Evolutionary conservation across 2,888 invertebrate species (phyloP).

Genomic region (Hemithea aestivaria): DNA sequence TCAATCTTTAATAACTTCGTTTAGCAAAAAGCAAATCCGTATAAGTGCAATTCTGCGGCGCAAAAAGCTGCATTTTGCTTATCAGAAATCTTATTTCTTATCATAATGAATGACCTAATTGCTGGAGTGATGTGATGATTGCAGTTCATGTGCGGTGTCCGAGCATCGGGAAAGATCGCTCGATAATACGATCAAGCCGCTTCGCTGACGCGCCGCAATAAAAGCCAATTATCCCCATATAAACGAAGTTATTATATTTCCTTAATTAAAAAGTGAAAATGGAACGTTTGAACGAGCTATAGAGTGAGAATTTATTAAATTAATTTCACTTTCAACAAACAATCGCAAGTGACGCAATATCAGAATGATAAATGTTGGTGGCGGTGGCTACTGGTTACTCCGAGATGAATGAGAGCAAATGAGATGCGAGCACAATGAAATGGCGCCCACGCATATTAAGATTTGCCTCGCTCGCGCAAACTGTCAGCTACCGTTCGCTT

Average conservation of each 20-base stretch:
- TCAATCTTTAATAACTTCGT: no score
- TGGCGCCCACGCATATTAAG: slow-evolving; percentile 53
- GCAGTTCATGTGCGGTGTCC: slow-evolving; percentile 24
- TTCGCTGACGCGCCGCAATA: slow-evolving; percentile 41
- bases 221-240: slow-evolving; percentile 45
- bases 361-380: slow-evolving; percentile 59
- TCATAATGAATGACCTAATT: slow-evolving; percentile 34
- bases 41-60: background rate
- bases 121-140: slow-evolving; percentile 29
- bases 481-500: slow-evolving; percentile 63
- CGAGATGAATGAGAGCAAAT: slow-evolving; percentile 62
- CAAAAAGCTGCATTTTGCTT: slow-evolving; percentile 15
- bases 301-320: no score
- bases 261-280: slow-evolving; percentile 38
- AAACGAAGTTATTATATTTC: slow-evolving; percentile 37
- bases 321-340: no score
- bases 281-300: slow-evolving; percentile 5
- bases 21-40: slow-evolving; percentile 6
- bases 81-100: no score
- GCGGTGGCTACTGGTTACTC: slow-evolving; percentile 54
- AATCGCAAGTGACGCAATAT: slow-evolving; percentile 16
- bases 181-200: slow-evolving; percentile 41
- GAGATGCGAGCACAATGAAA: slow-evolving; percentile 60
- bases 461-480: slow-evolving; percentile 42
- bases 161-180: slow-evolving; percentile 28